phyloP scores from a whole-genome alignment of 35 echinoderm and acorn worm species.

The Anneissia japonica region DNA sequence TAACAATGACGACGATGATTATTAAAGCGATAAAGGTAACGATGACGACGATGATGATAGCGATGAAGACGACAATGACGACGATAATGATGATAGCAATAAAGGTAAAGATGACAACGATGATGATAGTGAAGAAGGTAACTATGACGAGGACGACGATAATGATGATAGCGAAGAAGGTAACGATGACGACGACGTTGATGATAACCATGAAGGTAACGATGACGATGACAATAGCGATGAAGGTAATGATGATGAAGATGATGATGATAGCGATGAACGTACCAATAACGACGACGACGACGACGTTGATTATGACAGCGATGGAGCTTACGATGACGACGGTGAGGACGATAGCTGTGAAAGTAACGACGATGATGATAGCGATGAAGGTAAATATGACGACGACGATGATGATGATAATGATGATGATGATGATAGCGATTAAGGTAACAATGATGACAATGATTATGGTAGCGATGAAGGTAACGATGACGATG shows the following conservation, averaged over 20 bases:
- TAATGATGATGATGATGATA: not conserved
- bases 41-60: not conserved
- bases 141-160: not conserved
- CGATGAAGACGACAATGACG: not conserved
- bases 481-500: not conserved
- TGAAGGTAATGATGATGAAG: not conserved
- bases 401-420: not conserved
- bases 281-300: slow-evolving; percentile 15
- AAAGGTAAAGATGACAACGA: not conserved
- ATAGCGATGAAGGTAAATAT: not conserved
- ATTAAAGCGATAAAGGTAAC: not conserved
- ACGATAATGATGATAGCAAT: not conserved
- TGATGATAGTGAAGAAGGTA: not conserved
- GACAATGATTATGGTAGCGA: not conserved
- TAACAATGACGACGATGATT: not conserved
- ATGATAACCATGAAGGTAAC: not conserved
- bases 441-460: not conserved
- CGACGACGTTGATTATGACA: not conserved
- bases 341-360: not conserved
- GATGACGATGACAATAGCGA: not conserved
- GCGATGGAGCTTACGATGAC: not conserved
- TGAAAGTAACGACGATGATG: not conserved
- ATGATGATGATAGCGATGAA: not conserved
- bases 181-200: not conserved
- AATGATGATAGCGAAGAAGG: not conserved